Base-by-base conservation (phyloP, 2,888 invertebrate genomes). In the Drosophila lutescens region DNA sequence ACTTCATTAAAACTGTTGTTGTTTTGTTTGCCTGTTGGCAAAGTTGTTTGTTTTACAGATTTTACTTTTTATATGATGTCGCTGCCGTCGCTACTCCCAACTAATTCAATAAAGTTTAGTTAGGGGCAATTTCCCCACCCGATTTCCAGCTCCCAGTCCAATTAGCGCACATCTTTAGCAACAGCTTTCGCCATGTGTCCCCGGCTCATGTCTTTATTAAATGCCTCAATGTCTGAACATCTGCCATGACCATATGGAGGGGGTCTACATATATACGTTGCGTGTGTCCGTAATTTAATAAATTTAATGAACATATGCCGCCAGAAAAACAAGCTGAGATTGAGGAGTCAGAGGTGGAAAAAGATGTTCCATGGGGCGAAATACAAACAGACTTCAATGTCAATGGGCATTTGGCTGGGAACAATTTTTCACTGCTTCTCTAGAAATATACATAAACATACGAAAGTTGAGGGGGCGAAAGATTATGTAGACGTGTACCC, bases 281-380 rank as follows among this genome's bases (percentile, higher is more conserved):
- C 43, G 54, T 62, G 55, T 63, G 56, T 38, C 38, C 61, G 76
- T 86, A 80, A 86, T 80, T 88, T 87, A 87, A 87, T 87, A 86
- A 86, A 89, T 86, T 89, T 89, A 87, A 87, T 87, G 89, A 89
- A 83, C 88, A 88, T 86, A 88, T 87, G 88, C 80, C 74, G 70
- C 46, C 67, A 72, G 59, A 72, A 55, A 47, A 49, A 74, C 75
- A 66, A 60, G 61, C 65, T 68, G 69, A 51, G 79, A 86, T 82
- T 82, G 34, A 38, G 46, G 53, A 17, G 51, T 40, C 34, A 17
- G 66, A 54, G 54, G 65, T 54, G 53, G 40, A 41, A 68, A 51
- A 53, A 66, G 68, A 68, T 68, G 54, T 40, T 47, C 32, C 53
- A 23, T 20, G 32, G 63, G 13, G 2, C 41, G 43, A 65, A 67